These are phyloP conservation scores for Meiosimyza decipiens DNA, from an alignment of 2,888 invertebrate genomes.

Conservation along the genomic window DNA sequence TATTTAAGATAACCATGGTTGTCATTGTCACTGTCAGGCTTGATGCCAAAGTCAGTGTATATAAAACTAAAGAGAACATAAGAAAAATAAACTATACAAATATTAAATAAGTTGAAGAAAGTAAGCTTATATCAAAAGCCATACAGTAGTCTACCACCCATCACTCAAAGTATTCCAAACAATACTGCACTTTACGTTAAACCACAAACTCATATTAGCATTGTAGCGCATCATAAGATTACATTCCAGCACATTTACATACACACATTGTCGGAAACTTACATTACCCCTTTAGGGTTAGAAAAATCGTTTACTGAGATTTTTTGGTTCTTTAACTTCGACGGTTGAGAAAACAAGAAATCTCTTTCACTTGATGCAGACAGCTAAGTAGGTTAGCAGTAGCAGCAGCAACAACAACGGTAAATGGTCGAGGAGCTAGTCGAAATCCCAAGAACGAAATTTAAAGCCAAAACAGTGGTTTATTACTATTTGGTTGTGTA, in stretches of 20 bases:
- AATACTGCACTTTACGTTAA: no score
- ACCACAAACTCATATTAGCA: no score
- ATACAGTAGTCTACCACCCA: no score
- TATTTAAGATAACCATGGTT: no score
- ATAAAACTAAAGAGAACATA: no score
- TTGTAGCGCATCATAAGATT: conserved; percentile 1
- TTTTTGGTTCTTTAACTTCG: background rate
- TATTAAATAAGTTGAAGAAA: no score
- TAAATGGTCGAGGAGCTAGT: background rate
- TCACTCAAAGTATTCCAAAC: no score
- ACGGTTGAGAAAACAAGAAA: background rate
- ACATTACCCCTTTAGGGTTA: conserved; percentile 9
- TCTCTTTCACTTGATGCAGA: conserved; percentile 5
- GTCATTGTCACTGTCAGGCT: no score
- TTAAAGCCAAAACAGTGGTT: background rate
- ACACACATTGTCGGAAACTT: background rate
- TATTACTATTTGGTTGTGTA: no score
- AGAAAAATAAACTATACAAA: no score
- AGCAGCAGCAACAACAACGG: background rate
- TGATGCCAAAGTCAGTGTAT: no score
- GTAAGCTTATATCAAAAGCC: no score
- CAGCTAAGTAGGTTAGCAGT: background rate
- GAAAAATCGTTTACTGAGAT: conserved; percentile 4
- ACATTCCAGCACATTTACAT: conserved; percentile 1
- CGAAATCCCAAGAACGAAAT: background rate